Base-by-base conservation (phyloP, 2,888 invertebrate genomes). In the Scaptomyza reducta region DNA sequence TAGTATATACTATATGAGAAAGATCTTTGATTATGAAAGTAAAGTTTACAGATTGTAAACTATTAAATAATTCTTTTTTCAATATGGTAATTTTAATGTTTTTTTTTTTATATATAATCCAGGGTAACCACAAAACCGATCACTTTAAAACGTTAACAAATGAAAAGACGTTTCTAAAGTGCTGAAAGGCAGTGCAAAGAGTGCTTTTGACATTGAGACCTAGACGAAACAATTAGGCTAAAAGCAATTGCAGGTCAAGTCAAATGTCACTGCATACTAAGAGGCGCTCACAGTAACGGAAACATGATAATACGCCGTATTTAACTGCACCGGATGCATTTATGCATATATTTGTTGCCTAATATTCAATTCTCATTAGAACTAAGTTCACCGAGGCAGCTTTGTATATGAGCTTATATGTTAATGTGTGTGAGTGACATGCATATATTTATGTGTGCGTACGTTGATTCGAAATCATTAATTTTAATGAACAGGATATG, bases 401-500 rank as follows among this genome's bases (percentile, higher is more conserved):
- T 77, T 77, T 74, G 73, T 56, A 44, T 53, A 16, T 27, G 41
- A 29, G 53, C n/a, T 1, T 6, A 50, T 46, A 40, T 16, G 6
- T 33, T 11, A 16, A 38, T 60, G 29, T 40, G 18, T 13, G 11
- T 22, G 33, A 42, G 4, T 33, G 33, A 0, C 33, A 16, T 45
- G 40, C 42, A 11, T 33, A 4, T 31, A 29, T n/a, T 10, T 41
- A 29, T n/a, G 18, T n/a, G 38, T 66, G 53, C 56, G 56, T 38
- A 25, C 14, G 63, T 47, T 70, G 70, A 77, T 68, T 67, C 68
- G 68, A 80, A 83, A 72, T 84, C 81, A 80, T 82, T 77, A 87
- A 83, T 87, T 84, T 84, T 82, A 83, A 84, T 82, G 84, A 86
- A 81, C 75, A 68, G 74, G 72, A 81, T 86, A 72, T 74, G 77